These are phyloP conservation scores for Semibalanus balanoides DNA, from an alignment of 1,140 invertebrate species.

Conservation along the genomic window DNA sequence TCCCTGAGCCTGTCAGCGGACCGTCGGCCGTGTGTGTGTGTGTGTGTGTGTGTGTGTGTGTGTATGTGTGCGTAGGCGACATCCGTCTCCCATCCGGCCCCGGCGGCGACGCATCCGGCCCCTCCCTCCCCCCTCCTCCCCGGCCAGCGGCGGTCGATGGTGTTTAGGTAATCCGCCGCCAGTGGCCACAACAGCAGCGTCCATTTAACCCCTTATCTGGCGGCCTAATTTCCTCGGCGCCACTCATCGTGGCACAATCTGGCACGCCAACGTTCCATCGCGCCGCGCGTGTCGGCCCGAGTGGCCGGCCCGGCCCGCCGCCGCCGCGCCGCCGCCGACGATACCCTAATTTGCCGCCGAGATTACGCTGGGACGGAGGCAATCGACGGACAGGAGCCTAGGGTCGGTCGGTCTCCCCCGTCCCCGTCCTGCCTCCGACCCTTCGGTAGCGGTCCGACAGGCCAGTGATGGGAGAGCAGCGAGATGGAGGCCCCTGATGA, in stretches of 20 bases:
- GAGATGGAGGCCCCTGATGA: too few relatives aligned
- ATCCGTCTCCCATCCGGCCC: too few relatives aligned
- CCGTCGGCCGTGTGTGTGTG: too few relatives aligned
- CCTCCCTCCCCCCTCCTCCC: neutral
- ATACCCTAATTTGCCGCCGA: neutral
- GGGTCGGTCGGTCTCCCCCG: too few relatives aligned
- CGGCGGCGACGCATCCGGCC: neutral
- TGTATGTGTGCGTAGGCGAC: too few relatives aligned
- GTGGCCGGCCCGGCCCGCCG: too few relatives aligned
- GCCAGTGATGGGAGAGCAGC: too few relatives aligned
- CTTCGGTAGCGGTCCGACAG: too few relatives aligned
- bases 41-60: too few relatives aligned
- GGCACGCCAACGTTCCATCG: neutral
- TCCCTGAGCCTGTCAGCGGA: too few relatives aligned
- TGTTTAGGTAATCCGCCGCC: neutral
- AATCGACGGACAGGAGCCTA: neutral
- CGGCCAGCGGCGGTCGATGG: neutral
- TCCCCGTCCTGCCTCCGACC: too few relatives aligned
- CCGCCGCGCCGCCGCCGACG: neutral
- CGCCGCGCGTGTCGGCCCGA: neutral
- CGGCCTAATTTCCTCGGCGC: neutral
- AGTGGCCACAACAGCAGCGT: neutral
- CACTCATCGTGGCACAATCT: neutral
- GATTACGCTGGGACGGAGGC: neutral
- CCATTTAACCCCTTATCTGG: slow-evolving; percentile 1